Percentiles rank a stretch among this genome's conserved stretches.
These are phyloP conservation scores for Drosophila fuyamai DNA, from an alignment of 1,140 invertebrate species.

Conservation along the genomic window DNA sequence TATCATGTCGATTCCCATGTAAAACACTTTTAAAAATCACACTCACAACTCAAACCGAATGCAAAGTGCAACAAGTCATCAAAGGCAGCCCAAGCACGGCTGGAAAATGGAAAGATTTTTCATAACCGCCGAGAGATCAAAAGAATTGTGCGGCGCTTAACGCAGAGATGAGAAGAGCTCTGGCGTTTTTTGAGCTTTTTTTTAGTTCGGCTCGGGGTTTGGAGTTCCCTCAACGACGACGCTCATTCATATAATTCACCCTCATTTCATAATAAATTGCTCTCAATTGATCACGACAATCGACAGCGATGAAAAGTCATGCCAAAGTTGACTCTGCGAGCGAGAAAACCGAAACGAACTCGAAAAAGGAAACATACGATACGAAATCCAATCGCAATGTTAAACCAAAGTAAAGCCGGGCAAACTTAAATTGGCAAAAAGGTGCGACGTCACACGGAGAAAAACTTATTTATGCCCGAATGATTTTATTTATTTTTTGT, in stretches of 20 bases:
- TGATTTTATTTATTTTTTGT: no score
- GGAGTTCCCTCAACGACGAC: conserved; percentile 58
- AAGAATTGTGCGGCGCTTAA: conserved; percentile 81
- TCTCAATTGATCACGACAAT: conserved; percentile 85
- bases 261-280: conserved; percentile 85
- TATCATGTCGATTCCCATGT: conserved; percentile 81
- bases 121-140: conserved; percentile 76
- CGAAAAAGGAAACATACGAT: conserved; percentile 58
- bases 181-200: conserved; percentile 17
- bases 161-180: conserved; percentile 43
- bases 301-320: conserved; percentile 84
- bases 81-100: conserved; percentile 48
- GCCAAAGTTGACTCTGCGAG: conserved; percentile 77
- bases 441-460: conserved; percentile 37
- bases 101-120: conserved; percentile 71
- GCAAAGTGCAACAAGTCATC: conserved; percentile 78
- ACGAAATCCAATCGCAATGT: conserved; percentile 43
- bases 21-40: conserved; percentile 84
- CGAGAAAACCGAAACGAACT: conserved; percentile 63
- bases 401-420: conserved; percentile 39
- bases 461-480: background rate
- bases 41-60: conserved; percentile 81
- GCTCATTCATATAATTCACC: conserved; percentile 85
- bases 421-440: conserved; percentile 72
- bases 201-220: conserved; percentile 17